Base-by-base conservation (phyloP, 2,888 invertebrate species). In the Callimorpha dominula region DNA sequence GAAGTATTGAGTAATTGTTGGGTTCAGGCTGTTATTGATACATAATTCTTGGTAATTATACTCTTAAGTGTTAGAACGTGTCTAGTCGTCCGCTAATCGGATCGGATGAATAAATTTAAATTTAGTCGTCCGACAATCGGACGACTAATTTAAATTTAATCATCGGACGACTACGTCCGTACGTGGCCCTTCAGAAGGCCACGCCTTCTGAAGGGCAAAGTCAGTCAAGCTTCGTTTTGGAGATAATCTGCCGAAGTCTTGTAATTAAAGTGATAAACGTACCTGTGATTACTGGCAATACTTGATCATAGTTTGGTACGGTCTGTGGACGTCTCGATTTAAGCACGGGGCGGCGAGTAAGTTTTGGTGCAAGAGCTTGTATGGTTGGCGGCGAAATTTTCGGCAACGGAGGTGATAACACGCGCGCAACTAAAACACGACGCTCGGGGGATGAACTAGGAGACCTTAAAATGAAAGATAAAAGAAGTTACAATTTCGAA, bases 381-480 rank as follows among this genome's bases (percentile, higher is more conserved):
- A 89, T 81, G 67, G 91, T 83, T 12, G 90, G 91, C 40, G 93
- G 90, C 1, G 91, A 91, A 42, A 92, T 89, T 20, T 86, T 88
- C 15, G 93, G 94, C 82, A 95, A 85, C 52, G 92, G 87, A 42
- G 95, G 95, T 20, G 93, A 91, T 78, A 95, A 82, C 70, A 94
- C 89, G 11, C 94, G 89, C 31, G 93, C 85, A 2, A 91, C 88
- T 68, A 95, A 77, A 74, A 91, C 94, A 12, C 93, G 90, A 20
- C 94, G 90, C 83, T 94, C 94, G 11, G 94, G 94, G 0, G 94
- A 95, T 12, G 94, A 94, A 82, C 94, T 93, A 46, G 92, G 93
- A 9, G 96, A 96, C 91, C 96, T 96, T 77, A 4, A 62, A 17
- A n/a, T 46, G 11, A 11, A 40, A 1, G 4, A 31, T 8, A 63